phyloP scores from a whole-genome alignment of 2,113 vertebrate species.

The Parus major region DNA sequence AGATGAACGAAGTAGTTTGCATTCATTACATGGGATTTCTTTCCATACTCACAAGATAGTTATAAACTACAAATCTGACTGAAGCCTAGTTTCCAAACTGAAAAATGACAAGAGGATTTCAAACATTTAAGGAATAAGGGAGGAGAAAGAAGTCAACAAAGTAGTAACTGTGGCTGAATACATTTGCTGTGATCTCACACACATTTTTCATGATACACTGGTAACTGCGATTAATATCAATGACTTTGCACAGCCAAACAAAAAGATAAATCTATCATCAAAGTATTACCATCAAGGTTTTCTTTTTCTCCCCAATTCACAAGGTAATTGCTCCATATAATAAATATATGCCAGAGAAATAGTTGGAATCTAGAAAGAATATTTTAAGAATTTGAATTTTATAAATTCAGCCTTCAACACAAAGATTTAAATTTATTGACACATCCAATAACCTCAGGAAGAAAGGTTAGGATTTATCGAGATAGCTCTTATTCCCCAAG shows the following conservation, averaged over 20 bases:
- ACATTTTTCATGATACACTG: not conserved
- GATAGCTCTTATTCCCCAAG: slow-evolving; percentile 1
- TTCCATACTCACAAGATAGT: not conserved
- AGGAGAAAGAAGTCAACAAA: not conserved
- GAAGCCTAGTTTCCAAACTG: not conserved
- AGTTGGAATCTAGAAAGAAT: not conserved
- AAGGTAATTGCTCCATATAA: not conserved
- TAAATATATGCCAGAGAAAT: not conserved
- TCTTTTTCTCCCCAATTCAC: not conserved
- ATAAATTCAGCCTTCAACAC: not conserved
- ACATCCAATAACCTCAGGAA: not conserved
- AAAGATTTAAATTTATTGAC: not conserved
- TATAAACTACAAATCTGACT: not conserved
- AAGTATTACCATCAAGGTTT: not conserved
- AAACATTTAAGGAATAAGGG: not conserved
- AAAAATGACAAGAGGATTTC: not conserved
- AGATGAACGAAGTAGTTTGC: not conserved
- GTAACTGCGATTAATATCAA: not conserved
- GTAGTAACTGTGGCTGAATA: not conserved
- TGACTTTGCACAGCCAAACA: not conserved
- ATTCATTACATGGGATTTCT: not conserved
- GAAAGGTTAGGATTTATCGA: slow-evolving; percentile 31
- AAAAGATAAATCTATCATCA: not conserved
- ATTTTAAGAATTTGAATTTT: not conserved
- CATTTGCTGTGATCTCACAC: not conserved